Percentiles rank a stretch among this genome's conserved stretches.
Evolutionary conservation across 1,140 invertebrate species (phyloP).

Genomic region (Gonioctena quinquepunctata): DNA sequence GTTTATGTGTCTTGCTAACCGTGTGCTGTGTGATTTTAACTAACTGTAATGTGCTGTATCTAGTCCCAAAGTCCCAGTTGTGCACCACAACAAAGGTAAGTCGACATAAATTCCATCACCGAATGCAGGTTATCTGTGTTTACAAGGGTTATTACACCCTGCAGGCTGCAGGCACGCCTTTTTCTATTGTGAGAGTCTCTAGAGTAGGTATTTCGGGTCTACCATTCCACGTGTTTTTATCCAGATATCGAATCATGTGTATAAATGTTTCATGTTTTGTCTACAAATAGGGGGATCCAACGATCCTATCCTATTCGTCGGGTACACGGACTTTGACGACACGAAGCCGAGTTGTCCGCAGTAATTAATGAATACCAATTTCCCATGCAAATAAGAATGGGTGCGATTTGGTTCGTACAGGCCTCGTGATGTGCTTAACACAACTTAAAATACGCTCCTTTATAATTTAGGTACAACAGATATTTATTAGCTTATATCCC

Average conservation of each 20-base stretch:
- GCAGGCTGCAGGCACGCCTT: background rate
- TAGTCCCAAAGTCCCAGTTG: conserved; percentile 4
- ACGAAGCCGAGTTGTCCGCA: background rate
- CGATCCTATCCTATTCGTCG: conserved; percentile 23
- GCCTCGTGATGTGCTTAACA: no score
- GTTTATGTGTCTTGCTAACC: conserved; percentile 51
- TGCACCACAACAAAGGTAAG: conserved; percentile 3
- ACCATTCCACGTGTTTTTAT: conserved; percentile 3
- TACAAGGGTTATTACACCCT: conserved; percentile 3
- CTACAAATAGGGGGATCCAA: conserved; percentile 1
- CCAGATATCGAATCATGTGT: background rate
- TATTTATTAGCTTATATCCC: no score
- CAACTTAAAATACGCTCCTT: no score
- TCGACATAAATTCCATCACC: background rate
- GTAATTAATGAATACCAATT: background rate
- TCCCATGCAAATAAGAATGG: background rate
- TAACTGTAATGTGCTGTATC: conserved; percentile 17
- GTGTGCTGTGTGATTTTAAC: conserved; percentile 43
- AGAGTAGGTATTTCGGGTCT: background rate
- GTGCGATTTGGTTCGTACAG: no score
- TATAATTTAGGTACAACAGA: no score
- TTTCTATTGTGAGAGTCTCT: background rate
- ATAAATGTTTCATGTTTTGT: conserved; percentile 6
- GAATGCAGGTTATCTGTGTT: conserved; percentile 9
- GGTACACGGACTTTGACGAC: background rate